Evolutionary conservation across 2,113 vertebrate genomes (phyloP).

Genomic region (Nycticebus coucang): DNA sequence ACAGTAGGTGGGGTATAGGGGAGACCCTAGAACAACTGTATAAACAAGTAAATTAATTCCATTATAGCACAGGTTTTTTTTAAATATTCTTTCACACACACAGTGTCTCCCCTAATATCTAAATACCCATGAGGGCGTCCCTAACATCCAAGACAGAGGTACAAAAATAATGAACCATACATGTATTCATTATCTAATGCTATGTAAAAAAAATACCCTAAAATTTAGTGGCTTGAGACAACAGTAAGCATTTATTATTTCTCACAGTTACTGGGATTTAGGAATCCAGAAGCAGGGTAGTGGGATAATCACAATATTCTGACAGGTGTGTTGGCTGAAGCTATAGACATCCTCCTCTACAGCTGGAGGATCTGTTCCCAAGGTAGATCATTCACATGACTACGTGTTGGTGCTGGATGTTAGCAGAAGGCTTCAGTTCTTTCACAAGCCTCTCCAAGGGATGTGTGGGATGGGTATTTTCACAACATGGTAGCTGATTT

Average conservation of each 20-base stretch:
- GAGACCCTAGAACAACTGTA: background rate
- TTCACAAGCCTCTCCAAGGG: background rate
- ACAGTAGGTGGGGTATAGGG: background rate
- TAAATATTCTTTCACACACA: background rate
- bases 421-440: background rate
- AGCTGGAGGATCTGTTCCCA: background rate
- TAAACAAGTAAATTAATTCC: conserved; percentile 30
- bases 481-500: background rate
- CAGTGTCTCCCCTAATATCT: background rate
- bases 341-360: background rate
- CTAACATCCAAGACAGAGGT: background rate
- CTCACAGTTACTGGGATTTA: background rate
- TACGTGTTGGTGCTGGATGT: background rate
- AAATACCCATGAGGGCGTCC: background rate
- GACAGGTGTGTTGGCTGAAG: background rate
- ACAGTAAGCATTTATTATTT: background rate
- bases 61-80: background rate
- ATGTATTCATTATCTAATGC: background rate
- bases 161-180: conserved; percentile 8
- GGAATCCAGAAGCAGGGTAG: background rate
- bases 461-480: background rate
- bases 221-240: background rate
- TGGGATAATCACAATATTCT: background rate
- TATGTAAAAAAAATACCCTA: background rate
- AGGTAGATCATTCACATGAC: rapidly evolving